Conservation (phyloP, 2,888 invertebrate genomes). For the Liopterus haemorrhoidalis region DNA sequence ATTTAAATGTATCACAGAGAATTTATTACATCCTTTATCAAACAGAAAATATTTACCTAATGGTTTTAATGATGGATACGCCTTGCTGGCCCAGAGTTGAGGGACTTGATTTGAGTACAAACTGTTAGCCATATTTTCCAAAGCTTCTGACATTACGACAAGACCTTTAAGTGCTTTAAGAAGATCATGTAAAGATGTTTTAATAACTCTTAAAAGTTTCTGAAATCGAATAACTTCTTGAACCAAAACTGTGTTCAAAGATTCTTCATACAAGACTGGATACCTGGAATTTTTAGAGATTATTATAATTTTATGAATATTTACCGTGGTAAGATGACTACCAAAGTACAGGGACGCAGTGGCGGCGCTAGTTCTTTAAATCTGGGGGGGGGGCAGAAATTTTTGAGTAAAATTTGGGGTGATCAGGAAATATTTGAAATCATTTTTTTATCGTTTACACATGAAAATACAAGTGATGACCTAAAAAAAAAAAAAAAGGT, state of each 20-base stretch:
- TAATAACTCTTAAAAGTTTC: conserved; percentile 54
- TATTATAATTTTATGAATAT: too few relatives aligned
- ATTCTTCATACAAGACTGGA: conserved; percentile 81
- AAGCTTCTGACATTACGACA: conserved; percentile 69
- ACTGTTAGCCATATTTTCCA: conserved; percentile 64
- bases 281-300: too few relatives aligned
- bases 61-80: conserved; percentile 65
- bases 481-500: too few relatives aligned
- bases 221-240: conserved; percentile 83
- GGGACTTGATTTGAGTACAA: conserved; percentile 67
- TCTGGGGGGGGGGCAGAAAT: too few relatives aligned
- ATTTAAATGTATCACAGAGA: not conserved
- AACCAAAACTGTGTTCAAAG: conserved; percentile 79
- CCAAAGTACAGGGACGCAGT: too few relatives aligned
- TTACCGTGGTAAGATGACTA: too few relatives aligned
- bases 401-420: too few relatives aligned
- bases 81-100: conserved; percentile 60
- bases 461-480: too few relatives aligned
- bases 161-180: conserved; percentile 70
- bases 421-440: too few relatives aligned
- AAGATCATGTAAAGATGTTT: conserved; percentile 54
- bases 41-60: conserved; percentile 48
- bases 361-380: too few relatives aligned
- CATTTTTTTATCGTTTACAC: too few relatives aligned
- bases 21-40: not conserved